phyloP scores from a whole-genome alignment of 2,113 vertebrate species.

The Struthidea cinerea region DNA sequence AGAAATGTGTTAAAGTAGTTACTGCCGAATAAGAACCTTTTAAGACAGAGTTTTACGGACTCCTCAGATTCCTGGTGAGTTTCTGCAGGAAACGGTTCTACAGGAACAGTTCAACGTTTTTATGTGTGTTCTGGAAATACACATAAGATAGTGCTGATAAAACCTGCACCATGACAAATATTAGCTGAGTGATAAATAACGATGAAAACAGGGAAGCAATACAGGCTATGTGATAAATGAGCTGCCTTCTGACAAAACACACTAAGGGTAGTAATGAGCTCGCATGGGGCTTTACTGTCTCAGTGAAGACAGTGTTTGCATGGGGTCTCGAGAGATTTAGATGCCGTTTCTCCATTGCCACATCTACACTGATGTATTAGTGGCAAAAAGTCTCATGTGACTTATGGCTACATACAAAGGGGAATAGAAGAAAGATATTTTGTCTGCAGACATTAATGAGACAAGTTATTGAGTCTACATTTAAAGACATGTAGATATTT shows the following conservation, averaged over 20 bases:
- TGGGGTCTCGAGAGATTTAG: neutral
- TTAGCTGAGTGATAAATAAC: neutral
- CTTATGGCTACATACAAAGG: neutral
- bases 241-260: neutral
- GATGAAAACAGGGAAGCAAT: neutral
- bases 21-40: neutral
- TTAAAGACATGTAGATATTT: neutral
- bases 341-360: neutral
- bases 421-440: neutral
- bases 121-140: neutral
- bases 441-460: neutral
- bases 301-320: neutral
- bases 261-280: neutral
- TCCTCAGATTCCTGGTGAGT: neutral
- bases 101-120: neutral
- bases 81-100: neutral
- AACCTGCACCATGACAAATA: neutral
- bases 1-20: neutral
- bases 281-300: fast-evolving
- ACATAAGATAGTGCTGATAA: neutral
- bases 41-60: neutral
- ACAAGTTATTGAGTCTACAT: neutral
- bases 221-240: neutral
- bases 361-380: neutral
- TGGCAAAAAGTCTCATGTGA: neutral